Percentiles rank a stretch among this genome's conserved stretches.
These are phyloP conservation scores for Mythimna ferrago DNA, from an alignment of 2,888 invertebrate species.

Conservation along the genomic window DNA sequence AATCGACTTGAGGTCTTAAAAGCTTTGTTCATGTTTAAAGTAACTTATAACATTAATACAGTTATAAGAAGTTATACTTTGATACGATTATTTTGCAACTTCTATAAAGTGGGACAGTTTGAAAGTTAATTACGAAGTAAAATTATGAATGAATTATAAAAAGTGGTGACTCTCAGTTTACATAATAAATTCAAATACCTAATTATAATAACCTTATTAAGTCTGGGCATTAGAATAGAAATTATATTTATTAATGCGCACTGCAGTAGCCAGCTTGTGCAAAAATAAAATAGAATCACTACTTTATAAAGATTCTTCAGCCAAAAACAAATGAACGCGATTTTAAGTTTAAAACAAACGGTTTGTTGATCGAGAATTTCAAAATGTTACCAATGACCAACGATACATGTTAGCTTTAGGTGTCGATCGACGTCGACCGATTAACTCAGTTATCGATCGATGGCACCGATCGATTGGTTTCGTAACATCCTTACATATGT, in stretches of 20 bases:
- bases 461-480: too few species aligned
- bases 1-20: slow-evolving; percentile 9
- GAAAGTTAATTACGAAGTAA: slow-evolving; percentile 27
- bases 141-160: slow-evolving; percentile 18
- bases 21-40: slow-evolving; percentile 18
- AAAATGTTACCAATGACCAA: too few species aligned
- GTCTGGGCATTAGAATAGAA: background rate
- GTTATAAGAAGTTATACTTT: slow-evolving; percentile 19
- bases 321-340: background rate
- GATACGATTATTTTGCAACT: slow-evolving; percentile 19
- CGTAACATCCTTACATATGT: too few species aligned
- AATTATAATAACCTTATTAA: background rate
- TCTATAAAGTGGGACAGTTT: slow-evolving; percentile 8
- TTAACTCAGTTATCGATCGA: too few species aligned
- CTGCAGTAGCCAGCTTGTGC: background rate
- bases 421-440: too few species aligned
- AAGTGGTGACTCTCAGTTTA: background rate
- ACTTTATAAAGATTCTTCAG: background rate
- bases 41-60: slow-evolving; percentile 1
- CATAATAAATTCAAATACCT: slow-evolving; percentile 10
- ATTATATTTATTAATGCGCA: background rate
- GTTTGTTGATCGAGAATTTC: too few species aligned
- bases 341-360: background rate
- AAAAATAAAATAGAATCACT: background rate
- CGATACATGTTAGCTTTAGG: too few species aligned